phyloP scores from a whole-genome alignment of 2,113 vertebrate species.

The Elanus axillaris region DNA sequence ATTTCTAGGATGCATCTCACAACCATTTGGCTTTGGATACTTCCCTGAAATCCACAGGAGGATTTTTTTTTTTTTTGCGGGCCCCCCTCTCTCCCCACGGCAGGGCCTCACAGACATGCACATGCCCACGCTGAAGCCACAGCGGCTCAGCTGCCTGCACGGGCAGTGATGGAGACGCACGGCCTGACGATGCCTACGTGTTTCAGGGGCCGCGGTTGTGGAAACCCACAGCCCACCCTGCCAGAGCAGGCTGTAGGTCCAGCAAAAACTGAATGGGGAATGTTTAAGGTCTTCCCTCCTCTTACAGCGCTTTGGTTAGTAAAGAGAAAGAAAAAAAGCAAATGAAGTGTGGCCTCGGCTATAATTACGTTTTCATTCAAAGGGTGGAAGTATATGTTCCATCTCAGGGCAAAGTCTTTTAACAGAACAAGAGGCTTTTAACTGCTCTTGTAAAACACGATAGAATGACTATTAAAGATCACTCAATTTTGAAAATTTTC shows the following conservation, averaged over 20 bases:
- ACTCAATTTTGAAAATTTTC: not conserved
- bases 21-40: not conserved
- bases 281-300: not conserved
- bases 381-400: not conserved
- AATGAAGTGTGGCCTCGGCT: not conserved
- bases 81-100: accelerated
- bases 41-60: not conserved
- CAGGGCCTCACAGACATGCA: accelerated
- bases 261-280: not conserved
- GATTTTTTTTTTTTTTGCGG: not conserved
- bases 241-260: not conserved
- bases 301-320: not conserved
- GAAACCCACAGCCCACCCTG: not conserved
- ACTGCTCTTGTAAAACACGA: not conserved
- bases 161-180: accelerated
- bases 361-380: not conserved
- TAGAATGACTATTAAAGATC: not conserved
- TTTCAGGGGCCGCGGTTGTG: accelerated
- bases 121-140: accelerated
- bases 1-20: not conserved
- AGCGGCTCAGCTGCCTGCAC: not conserved
- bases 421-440: not conserved
- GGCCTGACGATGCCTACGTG: not conserved
- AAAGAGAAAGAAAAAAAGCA: not conserved
- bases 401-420: not conserved